Evolutionary conservation across 1,140 invertebrate species (phyloP).

Genomic region (Patella vulgata): DNA sequence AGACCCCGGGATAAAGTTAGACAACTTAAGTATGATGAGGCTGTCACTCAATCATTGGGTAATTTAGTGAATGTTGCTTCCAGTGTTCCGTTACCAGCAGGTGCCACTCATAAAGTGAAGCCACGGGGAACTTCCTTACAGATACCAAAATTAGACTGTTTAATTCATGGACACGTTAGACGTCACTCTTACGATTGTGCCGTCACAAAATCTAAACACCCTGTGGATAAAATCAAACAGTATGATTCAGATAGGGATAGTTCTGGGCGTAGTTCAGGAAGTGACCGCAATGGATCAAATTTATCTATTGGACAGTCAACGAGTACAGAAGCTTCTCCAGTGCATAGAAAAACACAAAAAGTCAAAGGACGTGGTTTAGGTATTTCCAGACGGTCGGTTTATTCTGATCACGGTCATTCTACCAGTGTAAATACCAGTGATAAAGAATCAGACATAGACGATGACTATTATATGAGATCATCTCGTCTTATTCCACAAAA

Average conservation of each 20-base stretch:
- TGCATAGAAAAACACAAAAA: too few relatives aligned
- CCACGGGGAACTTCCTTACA: neutral
- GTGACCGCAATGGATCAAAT: too few relatives aligned
- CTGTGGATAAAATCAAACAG: too few relatives aligned
- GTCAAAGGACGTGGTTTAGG: too few relatives aligned
- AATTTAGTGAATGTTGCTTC: constrained; percentile 22
- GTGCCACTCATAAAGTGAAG: neutral
- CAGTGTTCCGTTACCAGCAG: constrained; percentile 16
- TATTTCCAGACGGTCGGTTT: neutral
- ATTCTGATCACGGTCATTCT: neutral
- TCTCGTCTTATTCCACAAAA: too few relatives aligned
- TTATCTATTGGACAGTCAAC: too few relatives aligned
- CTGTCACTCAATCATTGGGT: constrained; percentile 24
- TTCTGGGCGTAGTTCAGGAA: too few relatives aligned
- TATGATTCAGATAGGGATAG: too few relatives aligned
- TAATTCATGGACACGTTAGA: neutral
- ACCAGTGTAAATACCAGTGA: constrained; percentile 7
- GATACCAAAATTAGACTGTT: neutral
- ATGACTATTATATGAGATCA: neutral
- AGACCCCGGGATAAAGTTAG: neutral
- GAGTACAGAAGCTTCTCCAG: too few relatives aligned
- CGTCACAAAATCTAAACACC: too few relatives aligned
- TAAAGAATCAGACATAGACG: constrained; percentile 12
- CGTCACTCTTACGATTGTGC: neutral
- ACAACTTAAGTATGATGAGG: constrained; percentile 19